Evolutionary conservation across 2,888 invertebrate genomes (phyloP).

Genomic region (Sipha maydis): DNA sequence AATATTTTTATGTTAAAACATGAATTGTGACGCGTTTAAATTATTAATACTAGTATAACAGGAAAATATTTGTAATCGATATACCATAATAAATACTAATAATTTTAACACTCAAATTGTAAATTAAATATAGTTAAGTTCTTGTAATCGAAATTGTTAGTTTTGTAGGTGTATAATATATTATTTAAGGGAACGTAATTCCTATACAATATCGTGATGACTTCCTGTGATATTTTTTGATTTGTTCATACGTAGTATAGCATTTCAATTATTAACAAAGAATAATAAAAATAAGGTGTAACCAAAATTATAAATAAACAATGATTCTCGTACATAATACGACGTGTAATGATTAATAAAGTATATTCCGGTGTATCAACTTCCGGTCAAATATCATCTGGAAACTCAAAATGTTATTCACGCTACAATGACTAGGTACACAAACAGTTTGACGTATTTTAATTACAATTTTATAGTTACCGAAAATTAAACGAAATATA

Average conservation of each 20-base stretch:
- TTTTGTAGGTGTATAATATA: background rate
- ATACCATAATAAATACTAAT: background rate
- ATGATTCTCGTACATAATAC: background rate
- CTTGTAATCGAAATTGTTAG: background rate
- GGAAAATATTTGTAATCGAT: background rate
- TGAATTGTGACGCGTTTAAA: constrained; percentile 6
- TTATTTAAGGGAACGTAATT: constrained; percentile 8
- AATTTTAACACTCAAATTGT: background rate
- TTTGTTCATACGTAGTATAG: background rate
- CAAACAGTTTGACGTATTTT: background rate
- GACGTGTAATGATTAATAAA: constrained; percentile 40
- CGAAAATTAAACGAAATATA: background rate
- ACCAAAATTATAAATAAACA: constrained; percentile 15
- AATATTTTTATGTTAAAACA: background rate
- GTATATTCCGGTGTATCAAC: background rate
- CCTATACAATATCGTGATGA: background rate
- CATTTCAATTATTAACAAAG: constrained; percentile 13
- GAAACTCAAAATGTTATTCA: background rate
- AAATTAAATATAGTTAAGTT: background rate
- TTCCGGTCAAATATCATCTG: constrained; percentile 21
- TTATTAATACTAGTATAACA: background rate
- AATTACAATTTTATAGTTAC: background rate
- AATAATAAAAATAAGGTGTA: background rate
- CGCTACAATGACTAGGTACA: background rate
- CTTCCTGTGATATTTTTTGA: constrained; percentile 4